A percentile compares a stretch with the other conserved stretches of the same genome.
Evolutionary conservation across 2,797 vertebrate species (phyloP).

Genomic region (Myotis pilosus): DNA sequence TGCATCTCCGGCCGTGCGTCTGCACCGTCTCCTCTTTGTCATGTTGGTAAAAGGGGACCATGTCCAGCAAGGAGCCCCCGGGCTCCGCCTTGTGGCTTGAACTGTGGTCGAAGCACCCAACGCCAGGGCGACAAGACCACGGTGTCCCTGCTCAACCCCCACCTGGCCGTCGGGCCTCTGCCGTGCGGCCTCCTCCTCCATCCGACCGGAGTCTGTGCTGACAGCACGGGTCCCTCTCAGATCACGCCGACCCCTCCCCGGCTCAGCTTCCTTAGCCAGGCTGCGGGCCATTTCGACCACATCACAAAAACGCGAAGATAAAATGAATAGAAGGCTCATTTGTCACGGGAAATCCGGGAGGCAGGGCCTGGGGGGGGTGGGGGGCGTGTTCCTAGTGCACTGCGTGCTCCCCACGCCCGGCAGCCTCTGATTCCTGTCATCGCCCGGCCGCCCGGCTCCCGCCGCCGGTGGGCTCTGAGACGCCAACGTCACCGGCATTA

Average conservation of each 20-base stretch:
- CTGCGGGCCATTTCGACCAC: background rate
- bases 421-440: conserved; percentile 83
- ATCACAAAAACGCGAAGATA: background rate
- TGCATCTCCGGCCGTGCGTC: accelerated
- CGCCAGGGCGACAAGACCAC: background rate
- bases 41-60: background rate
- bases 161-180: too few species aligned
- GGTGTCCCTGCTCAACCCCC: background rate
- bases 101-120: background rate
- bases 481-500: conserved; percentile 83
- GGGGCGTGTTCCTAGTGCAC: conserved; percentile 64
- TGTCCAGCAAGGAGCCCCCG: background rate
- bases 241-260: accelerated
- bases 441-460: conserved; percentile 78
- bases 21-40: background rate
- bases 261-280: background rate
- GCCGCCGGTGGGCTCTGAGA: conserved; percentile 77
- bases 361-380: conserved; percentile 58
- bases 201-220: accelerated
- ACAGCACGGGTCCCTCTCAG: background rate
- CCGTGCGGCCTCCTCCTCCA: too few species aligned
- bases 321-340: conserved; percentile 43
- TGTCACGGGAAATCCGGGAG: conserved; percentile 48
- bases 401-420: conserved; percentile 76
- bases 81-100: background rate